These are phyloP conservation scores for Drosophila ironensis DNA, from an alignment of 1,140 invertebrate genomes.

Conservation along the genomic window DNA sequence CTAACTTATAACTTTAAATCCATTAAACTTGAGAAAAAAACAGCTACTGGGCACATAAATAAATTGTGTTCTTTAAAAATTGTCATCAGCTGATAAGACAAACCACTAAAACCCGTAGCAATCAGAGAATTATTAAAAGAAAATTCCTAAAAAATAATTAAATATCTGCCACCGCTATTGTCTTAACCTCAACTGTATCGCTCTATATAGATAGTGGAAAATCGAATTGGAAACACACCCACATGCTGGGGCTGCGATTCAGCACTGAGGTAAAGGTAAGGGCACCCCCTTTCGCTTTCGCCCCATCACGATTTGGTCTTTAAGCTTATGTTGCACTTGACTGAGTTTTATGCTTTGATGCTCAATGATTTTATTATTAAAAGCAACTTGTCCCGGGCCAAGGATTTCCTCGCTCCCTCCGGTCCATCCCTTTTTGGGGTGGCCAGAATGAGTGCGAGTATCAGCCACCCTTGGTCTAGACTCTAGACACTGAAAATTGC, in stretches of 20 bases:
- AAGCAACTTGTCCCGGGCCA: conserved; percentile 69
- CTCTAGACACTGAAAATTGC: conserved; percentile 57
- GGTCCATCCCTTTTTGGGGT: not conserved
- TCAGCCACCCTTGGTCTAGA: conserved; percentile 31
- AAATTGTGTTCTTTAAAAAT: no score
- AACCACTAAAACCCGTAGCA: no score
- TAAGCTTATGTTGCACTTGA: conserved; percentile 80
- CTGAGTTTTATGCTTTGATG: conserved; percentile 80
- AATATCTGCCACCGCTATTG: not conserved
- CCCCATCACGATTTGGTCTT: conserved; percentile 66
- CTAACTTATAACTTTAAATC: no score
- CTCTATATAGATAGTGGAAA: conserved; percentile 29
- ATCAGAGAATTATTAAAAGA: not conserved
- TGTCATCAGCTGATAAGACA: no score
- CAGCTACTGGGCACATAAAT: no score
- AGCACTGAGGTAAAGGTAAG: conserved; percentile 8
- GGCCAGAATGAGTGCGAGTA: not conserved
- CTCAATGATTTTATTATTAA: conserved; percentile 81
- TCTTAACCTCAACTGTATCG: not conserved
- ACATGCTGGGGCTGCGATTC: not conserved
- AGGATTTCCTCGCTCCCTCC: conserved; percentile 13
- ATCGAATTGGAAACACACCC: conserved; percentile 51
- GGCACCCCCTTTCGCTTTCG: conserved; percentile 42
- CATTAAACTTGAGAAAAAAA: no score
- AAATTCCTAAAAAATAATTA: not conserved